Evolutionary conservation across 2,797 vertebrate genomes (phyloP).

Genomic region (Enteromius mattozi): DNA sequence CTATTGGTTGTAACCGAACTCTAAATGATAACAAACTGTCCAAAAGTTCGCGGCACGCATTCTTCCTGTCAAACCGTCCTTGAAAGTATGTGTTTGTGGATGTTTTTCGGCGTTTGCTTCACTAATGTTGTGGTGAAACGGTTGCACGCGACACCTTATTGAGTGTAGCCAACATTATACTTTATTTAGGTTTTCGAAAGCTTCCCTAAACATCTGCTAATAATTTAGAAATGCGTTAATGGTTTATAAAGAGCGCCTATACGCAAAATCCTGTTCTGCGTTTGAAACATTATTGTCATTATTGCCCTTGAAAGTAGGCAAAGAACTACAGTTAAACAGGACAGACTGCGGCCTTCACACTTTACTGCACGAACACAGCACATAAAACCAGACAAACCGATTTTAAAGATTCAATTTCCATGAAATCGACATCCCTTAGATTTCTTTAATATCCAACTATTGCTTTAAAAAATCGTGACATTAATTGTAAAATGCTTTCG

Average conservation of each 20-base stretch:
- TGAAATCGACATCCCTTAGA: background rate
- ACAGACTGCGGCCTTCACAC: constrained; percentile 53
- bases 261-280: constrained; percentile 63
- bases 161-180: constrained; percentile 50
- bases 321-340: constrained; percentile 45
- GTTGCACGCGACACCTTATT: constrained; percentile 57
- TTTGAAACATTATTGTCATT: constrained; percentile 60
- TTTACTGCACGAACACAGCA: constrained; percentile 41
- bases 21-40: constrained; percentile 28
- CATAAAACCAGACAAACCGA: background rate
- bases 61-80: background rate
- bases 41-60: background rate
- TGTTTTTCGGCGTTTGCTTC: background rate
- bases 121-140: constrained; percentile 13
- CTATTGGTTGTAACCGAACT: constrained; percentile 4
- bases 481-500: background rate
- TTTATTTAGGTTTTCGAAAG: constrained; percentile 63
- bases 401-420: background rate
- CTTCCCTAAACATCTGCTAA: constrained; percentile 76
- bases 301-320: constrained; percentile 55
- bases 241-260: constrained; percentile 69
- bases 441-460: background rate
- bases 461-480: background rate
- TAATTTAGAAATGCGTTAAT: constrained; percentile 75
- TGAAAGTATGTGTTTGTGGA: background rate